These are phyloP conservation scores for Alectura lathami DNA, from an alignment of 2,113 vertebrate species.

Conservation along the genomic window DNA sequence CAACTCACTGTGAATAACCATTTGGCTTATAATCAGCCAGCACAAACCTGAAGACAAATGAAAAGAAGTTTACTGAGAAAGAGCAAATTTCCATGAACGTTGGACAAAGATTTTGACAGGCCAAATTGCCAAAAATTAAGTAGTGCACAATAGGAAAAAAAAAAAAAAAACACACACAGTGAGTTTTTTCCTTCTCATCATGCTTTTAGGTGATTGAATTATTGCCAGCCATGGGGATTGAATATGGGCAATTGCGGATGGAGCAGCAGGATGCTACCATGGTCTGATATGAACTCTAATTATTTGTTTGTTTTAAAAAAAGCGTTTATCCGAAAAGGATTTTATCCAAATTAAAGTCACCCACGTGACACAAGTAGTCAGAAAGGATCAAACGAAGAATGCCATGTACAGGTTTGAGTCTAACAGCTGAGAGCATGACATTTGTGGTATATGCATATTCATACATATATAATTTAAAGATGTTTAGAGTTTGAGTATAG, in stretches of 20 bases:
- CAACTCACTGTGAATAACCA: background rate
- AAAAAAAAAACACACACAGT: background rate
- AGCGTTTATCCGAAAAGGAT: background rate
- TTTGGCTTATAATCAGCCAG: background rate
- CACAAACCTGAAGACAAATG: background rate
- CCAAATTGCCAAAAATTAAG: background rate
- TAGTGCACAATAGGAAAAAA: background rate
- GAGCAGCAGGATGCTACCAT: background rate
- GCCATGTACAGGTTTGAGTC: background rate
- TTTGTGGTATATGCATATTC: background rate
- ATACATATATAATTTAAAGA: background rate
- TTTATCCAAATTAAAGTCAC: background rate
- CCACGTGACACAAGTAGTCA: background rate
- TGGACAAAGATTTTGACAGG: background rate
- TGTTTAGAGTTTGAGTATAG: background rate
- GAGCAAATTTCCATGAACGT: background rate
- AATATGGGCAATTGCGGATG: background rate
- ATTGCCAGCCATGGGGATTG: background rate
- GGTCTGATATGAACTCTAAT: background rate
- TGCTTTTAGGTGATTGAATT: background rate
- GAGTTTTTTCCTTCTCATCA: background rate
- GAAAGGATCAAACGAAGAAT: background rate
- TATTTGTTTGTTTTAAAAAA: background rate
- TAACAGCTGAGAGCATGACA: background rate
- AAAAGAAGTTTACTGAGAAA: background rate